These are phyloP conservation scores for Lampris incognitus DNA, from an alignment of 2,113 vertebrate species.

Conservation along the genomic window DNA sequence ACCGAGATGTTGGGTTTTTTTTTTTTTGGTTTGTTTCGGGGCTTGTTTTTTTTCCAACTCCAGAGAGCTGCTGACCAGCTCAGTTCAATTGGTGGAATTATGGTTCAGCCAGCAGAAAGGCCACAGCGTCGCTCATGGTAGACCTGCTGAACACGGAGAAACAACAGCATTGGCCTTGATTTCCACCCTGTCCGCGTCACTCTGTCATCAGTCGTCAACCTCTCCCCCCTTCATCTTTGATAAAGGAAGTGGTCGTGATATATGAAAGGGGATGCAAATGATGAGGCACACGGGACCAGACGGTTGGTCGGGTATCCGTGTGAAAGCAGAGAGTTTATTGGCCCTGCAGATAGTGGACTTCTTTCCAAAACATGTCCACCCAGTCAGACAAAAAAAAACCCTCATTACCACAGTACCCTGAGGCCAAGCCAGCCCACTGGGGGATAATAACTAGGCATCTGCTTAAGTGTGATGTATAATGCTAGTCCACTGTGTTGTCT, in stretches of 20 bases:
- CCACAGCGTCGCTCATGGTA: conserved; percentile 6
- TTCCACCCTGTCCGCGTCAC: conserved; percentile 45
- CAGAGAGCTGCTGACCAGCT: conserved; percentile 23
- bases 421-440: conserved; percentile 64
- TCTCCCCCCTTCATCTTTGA: conserved; percentile 28
- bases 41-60: conserved; percentile 7
- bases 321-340: conserved; percentile 31
- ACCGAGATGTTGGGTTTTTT: conserved; percentile 22
- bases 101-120: conserved; percentile 31
- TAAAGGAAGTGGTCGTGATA: conserved; percentile 48
- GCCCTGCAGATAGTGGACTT: conserved; percentile 54
- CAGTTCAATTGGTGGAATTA: conserved; percentile 53
- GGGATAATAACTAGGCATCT: conserved; percentile 76
- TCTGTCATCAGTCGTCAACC: conserved; percentile 2
- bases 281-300: conserved; percentile 11
- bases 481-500: conserved; percentile 47
- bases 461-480: conserved; percentile 77
- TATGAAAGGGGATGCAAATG: conserved; percentile 53
- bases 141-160: conserved; percentile 3
- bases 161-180: conserved; percentile 46
- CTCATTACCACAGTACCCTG: conserved; percentile 75
- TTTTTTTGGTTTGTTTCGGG: too few species aligned
- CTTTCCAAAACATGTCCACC: conserved; percentile 81
- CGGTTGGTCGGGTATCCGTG: conserved; percentile 29
- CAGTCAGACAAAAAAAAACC: conserved; percentile 78